Base-by-base conservation (phyloP, 2,113 vertebrate genomes). In the Muscicapa adusta region DNA sequence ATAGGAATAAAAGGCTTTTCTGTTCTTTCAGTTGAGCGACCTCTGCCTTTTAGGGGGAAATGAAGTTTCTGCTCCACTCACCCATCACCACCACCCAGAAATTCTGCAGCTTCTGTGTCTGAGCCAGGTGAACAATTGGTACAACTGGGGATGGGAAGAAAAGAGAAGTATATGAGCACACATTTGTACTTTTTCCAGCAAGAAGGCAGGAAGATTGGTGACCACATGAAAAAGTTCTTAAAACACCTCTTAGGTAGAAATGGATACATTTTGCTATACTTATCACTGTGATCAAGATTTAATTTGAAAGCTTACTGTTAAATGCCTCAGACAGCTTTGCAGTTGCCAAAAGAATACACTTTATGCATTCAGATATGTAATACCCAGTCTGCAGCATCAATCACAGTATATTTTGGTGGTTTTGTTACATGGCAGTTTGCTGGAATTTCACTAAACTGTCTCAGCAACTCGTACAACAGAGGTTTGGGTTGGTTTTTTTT, bases 21-120 rank as follows among this genome's bases (percentile, higher is more conserved):
- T 96, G 85, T 94, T 85, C 92, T 79, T 95, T 92, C 81, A 68
- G 67, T 7, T 90, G 72, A 79, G 67, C 25, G 31, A 90, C 82
- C 70, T 80, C 88, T 90, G 82, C 82, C 88, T 96, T 86, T 94
- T 71, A 76, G 67, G 78, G 72, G 56, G 57, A 89, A 94, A 56
- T 47, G 56, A 42, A 93, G 60, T 94, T 96, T 91, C 79, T 94
- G 93, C 97, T 96, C 79, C 96, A 93, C 79, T 97, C 96, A 96
- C 76, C 94, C 95, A 95, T 95, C 60, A 77, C 92, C 80, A 95
- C 94, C 95, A 91, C 89, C 91, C 94, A 96, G 91, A 63, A 93
- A 76, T 85, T 65, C 75, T 71, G 60, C 62, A 68, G 65, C 78
- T 85, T 91, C 82, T 73, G 18, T 92, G 88, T 66, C 62, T 87